Evolutionary conservation across 2,797 vertebrate species (phyloP).

Genomic region (Furcifer pardalis): DNA sequence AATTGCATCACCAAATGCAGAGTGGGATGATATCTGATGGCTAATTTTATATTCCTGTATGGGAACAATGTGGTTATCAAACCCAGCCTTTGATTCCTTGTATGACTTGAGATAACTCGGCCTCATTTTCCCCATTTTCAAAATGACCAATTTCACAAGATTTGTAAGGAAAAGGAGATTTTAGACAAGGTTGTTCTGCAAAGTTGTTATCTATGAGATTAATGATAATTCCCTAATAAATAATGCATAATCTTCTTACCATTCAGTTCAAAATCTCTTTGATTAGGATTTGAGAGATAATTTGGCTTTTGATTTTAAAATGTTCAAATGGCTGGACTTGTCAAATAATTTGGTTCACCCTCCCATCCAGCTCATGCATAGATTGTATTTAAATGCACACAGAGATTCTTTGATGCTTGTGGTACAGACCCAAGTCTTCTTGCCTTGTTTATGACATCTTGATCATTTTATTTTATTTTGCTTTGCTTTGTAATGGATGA

Average conservation of each 20-base stretch:
- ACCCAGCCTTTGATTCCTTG: not conserved
- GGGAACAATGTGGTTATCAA: not conserved
- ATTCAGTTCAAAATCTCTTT: slow-evolving; percentile 26
- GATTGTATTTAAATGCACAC: too few species aligned
- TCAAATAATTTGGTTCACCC: slow-evolving; percentile 34
- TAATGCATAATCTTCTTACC: not conserved
- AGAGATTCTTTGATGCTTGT: slow-evolving; percentile 32
- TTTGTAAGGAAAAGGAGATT: not conserved
- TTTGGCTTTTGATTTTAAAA: slow-evolving; percentile 27
- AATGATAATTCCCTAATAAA: too few species aligned
- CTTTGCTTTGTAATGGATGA: slow-evolving; percentile 7
- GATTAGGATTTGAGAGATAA: slow-evolving; percentile 32
- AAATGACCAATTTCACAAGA: not conserved
- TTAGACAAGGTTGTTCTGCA: not conserved
- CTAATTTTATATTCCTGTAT: too few species aligned
- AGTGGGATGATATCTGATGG: too few species aligned
- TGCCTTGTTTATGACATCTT: not conserved
- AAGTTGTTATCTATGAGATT: not conserved
- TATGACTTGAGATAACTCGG: not conserved
- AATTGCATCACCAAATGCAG: too few species aligned
- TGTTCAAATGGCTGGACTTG: slow-evolving; percentile 46
- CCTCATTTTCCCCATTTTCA: not conserved
- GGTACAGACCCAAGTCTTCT: slow-evolving; percentile 10
- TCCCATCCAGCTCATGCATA: not conserved
- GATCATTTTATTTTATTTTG: not conserved